These are phyloP conservation scores for Drosophila anomalata DNA, from an alignment of 2,888 invertebrate genomes.

Conservation along the genomic window DNA sequence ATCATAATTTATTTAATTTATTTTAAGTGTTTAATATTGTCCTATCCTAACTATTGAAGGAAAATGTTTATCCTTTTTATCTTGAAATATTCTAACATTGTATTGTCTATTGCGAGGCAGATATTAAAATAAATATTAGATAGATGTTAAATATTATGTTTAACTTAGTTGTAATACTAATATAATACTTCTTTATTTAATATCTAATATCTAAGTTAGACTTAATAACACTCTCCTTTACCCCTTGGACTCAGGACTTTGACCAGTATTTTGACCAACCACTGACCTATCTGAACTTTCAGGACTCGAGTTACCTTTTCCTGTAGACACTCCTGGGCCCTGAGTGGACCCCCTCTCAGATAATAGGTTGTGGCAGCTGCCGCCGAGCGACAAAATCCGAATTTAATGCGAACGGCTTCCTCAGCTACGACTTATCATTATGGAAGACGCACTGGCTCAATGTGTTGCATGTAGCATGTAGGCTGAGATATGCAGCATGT, in stretches of 20 bases:
- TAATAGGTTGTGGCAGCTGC: constrained; percentile 30
- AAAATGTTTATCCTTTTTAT: no score
- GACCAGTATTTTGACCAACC: constrained; percentile 4
- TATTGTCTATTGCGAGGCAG: no score
- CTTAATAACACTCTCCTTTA: neutral
- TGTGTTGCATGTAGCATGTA: constrained; percentile 2
- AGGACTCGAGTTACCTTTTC: constrained; percentile 4
- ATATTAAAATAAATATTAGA: no score
- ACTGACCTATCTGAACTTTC: constrained; percentile 32
- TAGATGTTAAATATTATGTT: no score
- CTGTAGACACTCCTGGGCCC: neutral
- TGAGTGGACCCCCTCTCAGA: neutral
- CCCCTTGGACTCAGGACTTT: neutral
- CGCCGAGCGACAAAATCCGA: constrained; percentile 30
- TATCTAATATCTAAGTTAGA: no score
- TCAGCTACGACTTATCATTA: constrained; percentile 38
- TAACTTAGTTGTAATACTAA: no score
- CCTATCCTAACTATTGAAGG: no score
- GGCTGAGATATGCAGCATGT: constrained; percentile 37
- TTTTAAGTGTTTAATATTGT: no score
- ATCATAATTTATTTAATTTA: no score
- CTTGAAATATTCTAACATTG: no score
- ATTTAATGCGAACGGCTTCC: constrained; percentile 27
- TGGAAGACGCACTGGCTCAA: constrained; percentile 28
- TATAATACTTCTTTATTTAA: no score